A percentile compares a stretch with the other conserved stretches of the same genome.
Conservation (phyloP, 2,888 invertebrate genomes). For the Amblyteles armatorius region DNA sequence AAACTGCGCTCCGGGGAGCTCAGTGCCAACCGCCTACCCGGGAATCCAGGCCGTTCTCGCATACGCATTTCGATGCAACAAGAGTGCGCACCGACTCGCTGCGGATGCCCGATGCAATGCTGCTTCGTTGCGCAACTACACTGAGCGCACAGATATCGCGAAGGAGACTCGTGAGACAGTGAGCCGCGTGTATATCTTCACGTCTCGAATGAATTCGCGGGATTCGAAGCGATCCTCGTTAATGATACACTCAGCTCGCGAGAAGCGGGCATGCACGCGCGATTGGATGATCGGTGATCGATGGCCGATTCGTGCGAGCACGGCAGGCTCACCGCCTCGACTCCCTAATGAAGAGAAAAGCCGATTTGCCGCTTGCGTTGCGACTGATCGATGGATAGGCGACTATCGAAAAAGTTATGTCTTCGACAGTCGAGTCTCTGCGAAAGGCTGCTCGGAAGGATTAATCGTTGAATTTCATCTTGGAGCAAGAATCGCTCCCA, state of each 20-base stretch:
- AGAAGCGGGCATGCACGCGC: slow-evolving; percentile 10
- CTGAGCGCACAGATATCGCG: not conserved
- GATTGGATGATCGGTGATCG: slow-evolving; percentile 25
- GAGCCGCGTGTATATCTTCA: not conserved
- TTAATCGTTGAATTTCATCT: not conserved
- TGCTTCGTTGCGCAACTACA: slow-evolving; percentile 6
- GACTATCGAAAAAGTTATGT: not conserved
- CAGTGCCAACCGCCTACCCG: not conserved
- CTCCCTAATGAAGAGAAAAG: slow-evolving; percentile 21
- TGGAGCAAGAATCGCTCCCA: not conserved
- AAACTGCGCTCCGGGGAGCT: not conserved
- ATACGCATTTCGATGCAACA: slow-evolving; percentile 10
- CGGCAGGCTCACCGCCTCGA: slow-evolving; percentile 6
- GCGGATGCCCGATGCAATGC: not conserved
- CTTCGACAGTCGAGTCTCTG: not conserved
- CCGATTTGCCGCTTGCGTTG: slow-evolving; percentile 12
- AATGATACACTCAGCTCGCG: slow-evolving; percentile 16
- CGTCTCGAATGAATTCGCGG: slow-evolving; percentile 11
- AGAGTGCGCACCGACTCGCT: not conserved
- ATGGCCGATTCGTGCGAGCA: slow-evolving; percentile 10
- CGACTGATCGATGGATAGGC: not conserved
- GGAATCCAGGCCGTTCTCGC: slow-evolving; percentile 1
- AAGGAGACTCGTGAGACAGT: not conserved
- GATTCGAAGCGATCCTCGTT: slow-evolving; percentile 24
- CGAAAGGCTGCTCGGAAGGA: not conserved